A percentile compares a stretch with the other conserved stretches of the same genome.
Evolutionary conservation across 2,797 vertebrate species (phyloP).

Genomic region (Pantherophis vulpinus): DNA sequence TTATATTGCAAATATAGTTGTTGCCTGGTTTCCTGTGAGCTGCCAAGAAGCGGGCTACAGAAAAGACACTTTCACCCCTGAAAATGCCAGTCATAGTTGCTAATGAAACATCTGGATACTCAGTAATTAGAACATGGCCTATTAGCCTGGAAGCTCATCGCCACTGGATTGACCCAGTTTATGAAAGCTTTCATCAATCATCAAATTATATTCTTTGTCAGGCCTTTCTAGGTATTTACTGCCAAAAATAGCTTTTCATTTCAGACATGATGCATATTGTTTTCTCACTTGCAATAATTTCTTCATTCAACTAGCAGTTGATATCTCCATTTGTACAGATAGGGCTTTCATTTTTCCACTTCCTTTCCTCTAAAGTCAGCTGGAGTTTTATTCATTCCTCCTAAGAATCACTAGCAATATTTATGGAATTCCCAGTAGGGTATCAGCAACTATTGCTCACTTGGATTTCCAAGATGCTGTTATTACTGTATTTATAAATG

Average conservation of each 20-base stretch:
- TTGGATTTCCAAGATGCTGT: background rate
- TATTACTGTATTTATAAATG: slow-evolving; percentile 19
- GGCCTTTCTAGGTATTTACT: background rate
- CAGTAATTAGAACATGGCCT: background rate
- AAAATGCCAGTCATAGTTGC: background rate
- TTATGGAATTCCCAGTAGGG: background rate
- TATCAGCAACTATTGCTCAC: background rate
- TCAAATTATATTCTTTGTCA: background rate
- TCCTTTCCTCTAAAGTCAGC: background rate
- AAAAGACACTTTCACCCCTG: background rate
- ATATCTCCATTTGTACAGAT: background rate
- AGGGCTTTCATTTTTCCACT: background rate
- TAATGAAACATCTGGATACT: background rate
- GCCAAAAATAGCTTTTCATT: background rate
- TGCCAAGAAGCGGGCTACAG: background rate
- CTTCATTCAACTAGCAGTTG: background rate
- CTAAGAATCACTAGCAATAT: background rate
- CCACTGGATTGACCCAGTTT: background rate
- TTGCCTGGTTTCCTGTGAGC: background rate
- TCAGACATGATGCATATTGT: background rate
- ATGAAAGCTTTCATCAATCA: background rate
- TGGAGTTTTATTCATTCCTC: background rate
- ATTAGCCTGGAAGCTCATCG: background rate
- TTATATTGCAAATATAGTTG: background rate
- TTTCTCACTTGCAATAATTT: background rate